Evolutionary conservation across 2,797 vertebrate species (phyloP), one percentile per base, ranked within the genome.

Genomic region (Dendrocincla fuliginosa): DNA sequence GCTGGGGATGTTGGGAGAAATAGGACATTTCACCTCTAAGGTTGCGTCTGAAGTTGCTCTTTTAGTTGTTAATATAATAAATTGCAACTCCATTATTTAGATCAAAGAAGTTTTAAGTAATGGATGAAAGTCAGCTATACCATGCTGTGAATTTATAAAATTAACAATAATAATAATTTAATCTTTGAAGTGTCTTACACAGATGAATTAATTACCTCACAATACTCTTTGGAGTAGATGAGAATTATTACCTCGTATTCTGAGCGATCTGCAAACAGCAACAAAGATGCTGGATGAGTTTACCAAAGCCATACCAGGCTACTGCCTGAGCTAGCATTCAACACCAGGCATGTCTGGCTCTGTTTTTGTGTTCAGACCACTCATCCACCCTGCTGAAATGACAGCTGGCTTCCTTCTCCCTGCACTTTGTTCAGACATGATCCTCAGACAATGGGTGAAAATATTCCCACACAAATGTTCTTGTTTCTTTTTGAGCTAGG

Each of bases 111-210:
- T 47, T 96, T 93, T 74, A 93, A 93, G 83, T 77, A 95, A 96
- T 93, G 94, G 80, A 95, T 93, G 74, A 95, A 96, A 97, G 94
- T 84, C 74, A 87, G 64, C 83, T 91, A 50, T 35, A 64, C 90
- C 39, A 6, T 56, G 33, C 57, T 91, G 83, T 83, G 94, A 86
- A 95, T 94, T 84, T 95, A 91, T 93, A 93, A 95, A 84, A 95
- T 88, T 84, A 95, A 46, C 84, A 95, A 59, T 67, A 91, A 79
- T 68, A 94, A 41, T 79, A 89, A 81, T 82, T 88, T 73, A 83
- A 96, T 88, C 94, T 96, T 97, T 96, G 96, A 97, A 97, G 91
- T 91, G 83, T 60, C 80, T 90, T 87, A 44, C 91, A 95, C 65
- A 84, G 83, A 82, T 95, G 94, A 97, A 95, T 96, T 95, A 90